Evolutionary conservation across 2,888 invertebrate genomes (phyloP), one percentile per base, ranked within the genome.

Genomic region (Drosophila paranaensis): DNA sequence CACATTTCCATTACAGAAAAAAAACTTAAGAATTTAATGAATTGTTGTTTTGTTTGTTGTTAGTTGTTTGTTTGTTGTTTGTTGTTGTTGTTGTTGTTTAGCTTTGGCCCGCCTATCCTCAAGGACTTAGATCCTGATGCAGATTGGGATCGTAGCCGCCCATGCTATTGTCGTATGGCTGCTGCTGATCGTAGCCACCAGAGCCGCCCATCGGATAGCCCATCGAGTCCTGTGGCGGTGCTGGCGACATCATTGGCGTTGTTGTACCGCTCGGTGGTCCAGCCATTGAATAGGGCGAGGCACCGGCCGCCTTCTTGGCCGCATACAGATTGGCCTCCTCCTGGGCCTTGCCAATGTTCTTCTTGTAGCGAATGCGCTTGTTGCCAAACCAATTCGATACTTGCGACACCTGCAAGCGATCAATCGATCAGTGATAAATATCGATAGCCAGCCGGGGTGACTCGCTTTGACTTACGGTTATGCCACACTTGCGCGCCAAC

Each of bases 331-430:
- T 99, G 68, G 99, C 99, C 94, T 99, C 99, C 94, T 99, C 99
- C 93, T 99, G 99, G 66, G 99, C 99, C 93, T 99, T 99, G 91
- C 98, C 99, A 87, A 99, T 99, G 94, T 99, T 99, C 94, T 99
- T 99, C 96, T 99, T 99, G 94, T 99, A 99, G 90, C 99, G 96
- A 94, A 99, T 99, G 92, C 99, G 96, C 94, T 99, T 99, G 94
- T 99, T 99, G 88, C 99, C 99, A 93, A 99, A 99, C 99, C 99
- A 99, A 95, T 99, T 99, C 86, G 98, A 99, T 77, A 99, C 98
- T 97, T 97, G 95, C 10, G 93, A 93, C 16, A 93, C 93, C 93
- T 92, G 20, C 2, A n/a, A 60, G 6, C 10, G 3, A 13, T 3
- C n/a, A 37, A 37, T 3, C n/a, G 4, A 6, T 33, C 8, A 33